Conservation (phyloP, 2,797 vertebrate genomes). For the Falco berigora region DNA sequence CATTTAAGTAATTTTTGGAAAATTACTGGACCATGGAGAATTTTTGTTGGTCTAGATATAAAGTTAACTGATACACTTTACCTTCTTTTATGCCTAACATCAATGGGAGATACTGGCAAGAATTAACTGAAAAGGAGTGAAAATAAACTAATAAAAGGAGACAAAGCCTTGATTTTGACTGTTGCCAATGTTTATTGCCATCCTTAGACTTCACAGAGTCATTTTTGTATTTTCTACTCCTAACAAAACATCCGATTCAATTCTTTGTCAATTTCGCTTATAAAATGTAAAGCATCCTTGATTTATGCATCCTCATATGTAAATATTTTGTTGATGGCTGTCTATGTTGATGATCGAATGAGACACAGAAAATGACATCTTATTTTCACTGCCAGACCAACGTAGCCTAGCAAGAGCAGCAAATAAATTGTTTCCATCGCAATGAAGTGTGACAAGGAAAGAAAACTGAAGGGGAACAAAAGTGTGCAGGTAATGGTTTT, state of each 20-base stretch:
- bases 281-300: not conserved
- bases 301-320: conserved; percentile 41
- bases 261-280: conserved; percentile 2
- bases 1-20: not conserved
- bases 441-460: conserved; percentile 3
- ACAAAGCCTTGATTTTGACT: not conserved
- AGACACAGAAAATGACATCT: conserved; percentile 33
- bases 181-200: not conserved
- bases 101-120: not conserved
- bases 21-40: not conserved
- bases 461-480: not conserved
- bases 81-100: not conserved
- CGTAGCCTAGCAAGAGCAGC: not conserved
- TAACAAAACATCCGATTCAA: not conserved
- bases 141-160: not conserved
- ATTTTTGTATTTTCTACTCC: not conserved
- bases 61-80: not conserved
- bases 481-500: not conserved
- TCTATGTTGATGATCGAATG: conserved; percentile 29
- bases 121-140: not conserved
- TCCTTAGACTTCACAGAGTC: not conserved
- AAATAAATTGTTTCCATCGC: conserved; percentile 19
- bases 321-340: conserved; percentile 56
- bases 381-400: conserved; percentile 18
- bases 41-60: not conserved